A percentile compares a stretch with the other conserved stretches of the same genome.
Conservation (phyloP, 2,113 vertebrate species). For the Daubentonia madagascariensis region DNA sequence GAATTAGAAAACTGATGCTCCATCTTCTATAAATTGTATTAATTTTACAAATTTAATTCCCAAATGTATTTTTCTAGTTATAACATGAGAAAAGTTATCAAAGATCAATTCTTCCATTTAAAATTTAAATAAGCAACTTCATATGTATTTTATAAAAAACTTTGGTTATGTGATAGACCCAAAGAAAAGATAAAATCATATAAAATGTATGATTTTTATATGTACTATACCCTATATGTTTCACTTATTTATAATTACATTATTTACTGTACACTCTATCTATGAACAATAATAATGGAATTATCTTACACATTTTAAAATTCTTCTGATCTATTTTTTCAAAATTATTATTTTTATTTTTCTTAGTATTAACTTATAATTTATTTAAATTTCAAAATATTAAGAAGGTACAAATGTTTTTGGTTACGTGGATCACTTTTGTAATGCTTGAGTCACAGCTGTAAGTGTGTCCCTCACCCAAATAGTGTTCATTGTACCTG, state of each 20-base stretch:
- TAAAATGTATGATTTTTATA: background rate
- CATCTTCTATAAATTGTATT: background rate
- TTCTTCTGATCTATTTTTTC: background rate
- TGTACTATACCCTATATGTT: background rate
- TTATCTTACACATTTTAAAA: background rate
- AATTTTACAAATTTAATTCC: background rate
- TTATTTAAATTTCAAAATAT: too few species aligned
- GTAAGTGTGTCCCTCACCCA: too few species aligned
- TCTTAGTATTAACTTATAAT: too few species aligned
- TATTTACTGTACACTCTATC: background rate
- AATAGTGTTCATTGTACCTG: too few species aligned
- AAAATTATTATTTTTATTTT: background rate
- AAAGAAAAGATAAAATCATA: background rate
- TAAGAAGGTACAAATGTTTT: too few species aligned
- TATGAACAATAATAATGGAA: background rate
- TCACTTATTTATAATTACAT: background rate
- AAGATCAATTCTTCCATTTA: background rate
- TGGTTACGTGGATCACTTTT: too few species aligned
- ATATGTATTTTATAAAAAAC: background rate
- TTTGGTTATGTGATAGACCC: background rate
- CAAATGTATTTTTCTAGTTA: background rate
- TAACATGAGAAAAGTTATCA: background rate
- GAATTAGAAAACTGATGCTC: background rate
- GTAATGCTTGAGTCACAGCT: too few species aligned
- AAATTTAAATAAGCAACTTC: background rate